These are phyloP conservation scores for Brachionus plicatilis DNA, from an alignment of 1,140 invertebrate species.

Conservation along the genomic window DNA sequence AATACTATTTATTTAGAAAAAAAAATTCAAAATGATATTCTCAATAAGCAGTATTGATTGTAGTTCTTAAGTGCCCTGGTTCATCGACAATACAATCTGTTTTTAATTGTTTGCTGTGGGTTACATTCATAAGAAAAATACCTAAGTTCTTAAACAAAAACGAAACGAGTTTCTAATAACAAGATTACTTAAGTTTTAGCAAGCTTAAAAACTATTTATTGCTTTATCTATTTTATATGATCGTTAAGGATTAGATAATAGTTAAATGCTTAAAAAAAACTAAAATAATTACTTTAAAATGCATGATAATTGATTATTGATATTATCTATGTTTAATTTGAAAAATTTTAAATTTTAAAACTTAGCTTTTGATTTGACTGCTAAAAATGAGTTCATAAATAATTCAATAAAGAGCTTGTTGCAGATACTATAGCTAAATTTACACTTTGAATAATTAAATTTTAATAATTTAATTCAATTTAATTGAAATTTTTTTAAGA, in stretches of 20 bases:
- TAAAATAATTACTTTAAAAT: background rate
- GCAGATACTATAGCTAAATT: background rate
- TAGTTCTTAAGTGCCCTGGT: background rate
- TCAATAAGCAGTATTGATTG: background rate
- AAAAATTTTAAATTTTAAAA: background rate
- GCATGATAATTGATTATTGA: slow-evolving; percentile 15
- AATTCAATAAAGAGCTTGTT: background rate
- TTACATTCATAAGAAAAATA: background rate
- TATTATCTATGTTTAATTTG: background rate
- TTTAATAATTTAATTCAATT: too few species aligned
- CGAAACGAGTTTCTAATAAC: background rate
- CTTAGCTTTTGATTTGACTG: background rate
- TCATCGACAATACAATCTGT: slow-evolving; percentile 31
- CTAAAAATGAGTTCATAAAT: background rate
- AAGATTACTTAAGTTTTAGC: background rate
- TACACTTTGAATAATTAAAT: background rate
- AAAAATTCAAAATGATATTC: background rate
- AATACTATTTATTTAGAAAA: background rate
- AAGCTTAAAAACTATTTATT: slow-evolving; percentile 7
- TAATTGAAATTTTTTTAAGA: background rate
- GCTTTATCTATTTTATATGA: background rate
- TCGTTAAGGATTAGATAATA: background rate
- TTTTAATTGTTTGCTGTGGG: slow-evolving; percentile 8
- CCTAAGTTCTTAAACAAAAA: background rate
- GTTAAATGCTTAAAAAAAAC: background rate